These are phyloP conservation scores for Drosophila prosaltans DNA, from an alignment of 1,140 invertebrate genomes.

Conservation along the genomic window DNA sequence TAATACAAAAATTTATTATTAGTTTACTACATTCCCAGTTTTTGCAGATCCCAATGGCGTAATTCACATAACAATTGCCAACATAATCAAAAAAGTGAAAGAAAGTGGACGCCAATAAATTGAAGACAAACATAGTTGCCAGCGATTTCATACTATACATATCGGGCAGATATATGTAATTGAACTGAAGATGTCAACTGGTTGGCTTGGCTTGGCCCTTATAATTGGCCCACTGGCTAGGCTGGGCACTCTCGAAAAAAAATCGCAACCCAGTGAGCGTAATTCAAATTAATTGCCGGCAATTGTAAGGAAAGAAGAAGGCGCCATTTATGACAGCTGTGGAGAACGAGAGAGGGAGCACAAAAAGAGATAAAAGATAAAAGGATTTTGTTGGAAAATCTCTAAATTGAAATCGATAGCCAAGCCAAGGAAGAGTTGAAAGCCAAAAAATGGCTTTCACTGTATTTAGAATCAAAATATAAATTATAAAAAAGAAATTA, in stretches of 20 bases:
- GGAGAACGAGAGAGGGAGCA: background rate
- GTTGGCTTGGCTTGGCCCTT: constrained; percentile 49
- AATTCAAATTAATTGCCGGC: constrained; percentile 81
- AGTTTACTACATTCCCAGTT: too few species aligned
- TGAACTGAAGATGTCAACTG: constrained; percentile 57
- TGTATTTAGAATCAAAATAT: too few species aligned
- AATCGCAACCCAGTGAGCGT: constrained; percentile 60
- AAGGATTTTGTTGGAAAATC: background rate
- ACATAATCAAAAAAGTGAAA: constrained; percentile 69
- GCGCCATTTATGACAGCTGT: constrained; percentile 64
- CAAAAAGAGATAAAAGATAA: constrained; percentile 21
- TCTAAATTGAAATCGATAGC: constrained; percentile 43
- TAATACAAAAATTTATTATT: too few species aligned
- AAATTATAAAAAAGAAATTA: too few species aligned
- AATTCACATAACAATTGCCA: background rate
- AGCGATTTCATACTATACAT: constrained; percentile 27
- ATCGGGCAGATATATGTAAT: constrained; percentile 5
- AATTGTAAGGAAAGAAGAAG: constrained; percentile 70
- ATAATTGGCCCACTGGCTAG: constrained; percentile 62
- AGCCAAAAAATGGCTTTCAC: too few species aligned
- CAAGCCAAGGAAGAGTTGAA: background rate
- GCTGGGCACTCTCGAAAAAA: constrained; percentile 48
- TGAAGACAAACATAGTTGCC: constrained; percentile 61
- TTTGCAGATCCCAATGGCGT: background rate
- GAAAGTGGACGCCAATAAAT: constrained; percentile 74